Conservation (phyloP, 2,888 invertebrate species). For the Geotrupes spiniger region DNA sequence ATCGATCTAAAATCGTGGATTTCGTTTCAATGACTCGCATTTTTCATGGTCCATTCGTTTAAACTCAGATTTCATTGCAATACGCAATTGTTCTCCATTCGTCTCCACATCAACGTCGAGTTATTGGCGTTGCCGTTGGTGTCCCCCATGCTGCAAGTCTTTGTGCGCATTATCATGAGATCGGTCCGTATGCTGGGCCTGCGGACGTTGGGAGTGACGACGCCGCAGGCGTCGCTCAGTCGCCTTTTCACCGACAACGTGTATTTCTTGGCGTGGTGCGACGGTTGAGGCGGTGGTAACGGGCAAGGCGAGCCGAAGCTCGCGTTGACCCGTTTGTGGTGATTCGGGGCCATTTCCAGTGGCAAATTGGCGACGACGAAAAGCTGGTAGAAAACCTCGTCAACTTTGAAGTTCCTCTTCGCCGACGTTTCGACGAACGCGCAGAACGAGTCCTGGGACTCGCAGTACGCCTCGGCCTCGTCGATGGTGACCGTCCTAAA, state of each 20-base stretch:
- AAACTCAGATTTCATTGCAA: conserved; percentile 41
- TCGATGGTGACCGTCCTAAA: conserved; percentile 71
- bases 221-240: conserved; percentile 83
- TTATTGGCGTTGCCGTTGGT: conserved; percentile 58
- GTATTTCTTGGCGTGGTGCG: conserved; percentile 68
- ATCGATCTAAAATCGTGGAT: too few species aligned
- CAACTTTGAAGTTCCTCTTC: conserved; percentile 75
- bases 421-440: conserved; percentile 82
- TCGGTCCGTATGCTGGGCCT: conserved; percentile 86
- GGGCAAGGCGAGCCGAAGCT: conserved; percentile 76
- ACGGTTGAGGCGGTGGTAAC: conserved; percentile 65
- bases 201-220: conserved; percentile 83
- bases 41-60: too few species aligned
- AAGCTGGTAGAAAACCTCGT: conserved; percentile 80
- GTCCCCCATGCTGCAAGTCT: conserved; percentile 72
- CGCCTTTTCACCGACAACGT: conserved; percentile 78
- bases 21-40: too few species aligned
- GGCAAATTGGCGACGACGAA: conserved; percentile 81
- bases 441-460: conserved; percentile 72
- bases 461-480: conserved; percentile 75
- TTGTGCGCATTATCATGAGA: conserved; percentile 82
- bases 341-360: conserved; percentile 85
- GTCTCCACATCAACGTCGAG: conserved; percentile 45
- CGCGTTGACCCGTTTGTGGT: conserved; percentile 76
- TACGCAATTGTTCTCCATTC: conserved; percentile 38